phyloP scores from a whole-genome alignment of 1,140 invertebrate genomes.

The Drosophila bocqueti region DNA sequence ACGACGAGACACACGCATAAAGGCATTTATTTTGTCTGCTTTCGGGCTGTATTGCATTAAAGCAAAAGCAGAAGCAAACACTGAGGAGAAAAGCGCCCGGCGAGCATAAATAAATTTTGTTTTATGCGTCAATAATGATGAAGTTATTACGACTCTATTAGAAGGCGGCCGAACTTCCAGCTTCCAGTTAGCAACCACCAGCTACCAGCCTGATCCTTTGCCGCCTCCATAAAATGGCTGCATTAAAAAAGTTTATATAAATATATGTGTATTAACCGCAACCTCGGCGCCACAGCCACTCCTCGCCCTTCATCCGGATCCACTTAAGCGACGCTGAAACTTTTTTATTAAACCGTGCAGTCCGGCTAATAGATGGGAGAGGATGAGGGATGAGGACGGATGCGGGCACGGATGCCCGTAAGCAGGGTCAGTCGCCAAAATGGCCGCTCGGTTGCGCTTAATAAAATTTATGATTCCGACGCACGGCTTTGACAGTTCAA shows the following conservation, averaged over 20 bases:
- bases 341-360: slow-evolving; percentile 82
- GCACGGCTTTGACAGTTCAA: slow-evolving; percentile 82
- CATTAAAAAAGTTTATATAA: slow-evolving; percentile 78
- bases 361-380: slow-evolving; percentile 68
- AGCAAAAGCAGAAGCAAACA: slow-evolving; percentile 32
- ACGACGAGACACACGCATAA: slow-evolving; percentile 57
- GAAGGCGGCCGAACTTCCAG: slow-evolving; percentile 52
- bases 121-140: slow-evolving; percentile 84
- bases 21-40: slow-evolving; percentile 80
- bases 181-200: slow-evolving; percentile 3
- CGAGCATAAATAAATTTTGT: slow-evolving; percentile 81
- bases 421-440: slow-evolving; percentile 72
- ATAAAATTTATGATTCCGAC: slow-evolving; percentile 83
- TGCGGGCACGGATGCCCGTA: slow-evolving; percentile 13
- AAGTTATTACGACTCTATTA: slow-evolving; percentile 84
- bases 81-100: slow-evolving; percentile 34
- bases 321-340: slow-evolving; percentile 78
- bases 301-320: slow-evolving; percentile 22
- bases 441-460: slow-evolving; percentile 80
- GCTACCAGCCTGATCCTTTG: slow-evolving; percentile 31
- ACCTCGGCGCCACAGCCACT: slow-evolving; percentile 14
- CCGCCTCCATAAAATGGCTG: slow-evolving; percentile 64
- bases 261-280: slow-evolving; percentile 70
- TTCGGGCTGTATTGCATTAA: slow-evolving; percentile 63
- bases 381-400: slow-evolving; percentile 11